These are phyloP conservation scores for Rotaria magnacalcarata DNA, from an alignment of 2,888 invertebrate genomes.

Conservation along the genomic window DNA sequence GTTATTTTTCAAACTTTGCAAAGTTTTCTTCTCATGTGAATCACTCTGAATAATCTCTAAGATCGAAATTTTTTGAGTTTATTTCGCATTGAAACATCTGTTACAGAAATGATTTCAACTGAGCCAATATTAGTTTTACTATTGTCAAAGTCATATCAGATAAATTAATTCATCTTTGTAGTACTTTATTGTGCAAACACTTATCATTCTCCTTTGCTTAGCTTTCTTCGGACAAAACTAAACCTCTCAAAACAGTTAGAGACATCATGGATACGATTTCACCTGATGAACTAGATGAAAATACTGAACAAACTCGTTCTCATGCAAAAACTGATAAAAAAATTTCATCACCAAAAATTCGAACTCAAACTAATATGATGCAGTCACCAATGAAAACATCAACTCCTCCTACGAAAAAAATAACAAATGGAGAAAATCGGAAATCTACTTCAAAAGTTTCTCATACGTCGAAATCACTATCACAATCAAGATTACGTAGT, in stretches of 20 bases:
- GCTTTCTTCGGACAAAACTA: background rate
- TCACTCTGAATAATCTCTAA: no score
- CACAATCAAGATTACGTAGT: constrained; percentile 15
- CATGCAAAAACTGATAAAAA: background rate
- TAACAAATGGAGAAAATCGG: background rate
- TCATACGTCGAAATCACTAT: background rate
- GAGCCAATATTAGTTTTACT: no score
- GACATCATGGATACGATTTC: background rate
- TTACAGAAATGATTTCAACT: no score
- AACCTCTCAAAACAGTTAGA: background rate
- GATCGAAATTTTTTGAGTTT: no score
- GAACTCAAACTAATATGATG: background rate
- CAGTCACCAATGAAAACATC: background rate
- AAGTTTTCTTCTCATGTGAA: no score
- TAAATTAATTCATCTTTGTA: no score
- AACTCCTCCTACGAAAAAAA: no score
- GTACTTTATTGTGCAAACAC: no score
- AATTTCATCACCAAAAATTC: background rate
- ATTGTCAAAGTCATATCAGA: no score
- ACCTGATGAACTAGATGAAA: background rate
- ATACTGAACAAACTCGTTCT: background rate
- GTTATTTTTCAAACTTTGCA: no score
- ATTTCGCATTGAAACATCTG: no score
- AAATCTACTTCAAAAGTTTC: background rate
- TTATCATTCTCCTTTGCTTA: background rate